These are phyloP conservation scores for Ictidomys tridecemlineatus DNA, from an alignment of 2,113 vertebrate genomes.

Conservation along the genomic window DNA sequence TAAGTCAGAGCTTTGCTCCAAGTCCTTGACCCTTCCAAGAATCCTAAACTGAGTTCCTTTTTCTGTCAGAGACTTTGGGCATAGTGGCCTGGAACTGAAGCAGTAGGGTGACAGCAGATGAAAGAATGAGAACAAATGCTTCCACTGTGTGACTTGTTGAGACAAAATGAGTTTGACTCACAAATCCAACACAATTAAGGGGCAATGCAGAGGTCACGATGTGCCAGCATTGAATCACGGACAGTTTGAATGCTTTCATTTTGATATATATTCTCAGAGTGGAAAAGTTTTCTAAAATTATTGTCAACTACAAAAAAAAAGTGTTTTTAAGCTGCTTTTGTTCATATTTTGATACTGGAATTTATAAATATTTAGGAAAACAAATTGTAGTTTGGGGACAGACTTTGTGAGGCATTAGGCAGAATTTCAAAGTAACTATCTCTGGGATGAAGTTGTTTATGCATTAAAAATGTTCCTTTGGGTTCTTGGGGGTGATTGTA, in stretches of 20 bases:
- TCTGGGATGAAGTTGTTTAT: background rate
- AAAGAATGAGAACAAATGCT: slow-evolving; percentile 76
- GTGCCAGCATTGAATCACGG: background rate
- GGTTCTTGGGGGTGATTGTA: background rate
- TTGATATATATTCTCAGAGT: background rate
- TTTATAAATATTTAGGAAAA: slow-evolving; percentile 50
- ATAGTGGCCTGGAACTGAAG: slow-evolving; percentile 38
- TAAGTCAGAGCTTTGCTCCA: background rate
- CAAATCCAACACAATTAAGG: slow-evolving; percentile 6
- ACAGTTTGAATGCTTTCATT: background rate
- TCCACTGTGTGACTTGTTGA: slow-evolving; percentile 78
- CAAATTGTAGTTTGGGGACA: background rate
- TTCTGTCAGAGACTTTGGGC: slow-evolving; percentile 12
- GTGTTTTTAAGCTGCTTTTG: background rate
- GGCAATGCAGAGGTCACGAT: background rate
- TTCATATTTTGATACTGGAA: background rate
- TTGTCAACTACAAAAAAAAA: background rate
- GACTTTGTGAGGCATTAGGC: background rate
- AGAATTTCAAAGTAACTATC: slow-evolving; percentile 43
- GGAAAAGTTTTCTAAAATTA: background rate
- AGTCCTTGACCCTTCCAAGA: slow-evolving; percentile 14
- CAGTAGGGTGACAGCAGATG: slow-evolving; percentile 30
- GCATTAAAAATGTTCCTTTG: background rate
- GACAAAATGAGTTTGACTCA: slow-evolving; percentile 32
- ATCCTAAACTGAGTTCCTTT: slow-evolving; percentile 46